Base-by-base conservation (phyloP, 2,888 invertebrate genomes). In the Ectemnius cavifrons region DNA sequence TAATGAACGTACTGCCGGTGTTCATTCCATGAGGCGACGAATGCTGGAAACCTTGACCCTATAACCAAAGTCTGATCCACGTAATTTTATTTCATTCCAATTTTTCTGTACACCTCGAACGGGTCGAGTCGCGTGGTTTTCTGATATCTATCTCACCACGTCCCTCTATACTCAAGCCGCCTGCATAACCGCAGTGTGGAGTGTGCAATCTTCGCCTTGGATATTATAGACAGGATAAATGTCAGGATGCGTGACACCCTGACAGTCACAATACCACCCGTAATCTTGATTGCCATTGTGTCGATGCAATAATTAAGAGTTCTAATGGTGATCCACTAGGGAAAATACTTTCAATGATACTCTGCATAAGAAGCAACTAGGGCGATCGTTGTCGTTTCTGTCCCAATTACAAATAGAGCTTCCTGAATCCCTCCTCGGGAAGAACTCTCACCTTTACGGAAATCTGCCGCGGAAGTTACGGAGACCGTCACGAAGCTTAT, bases 1-100 rank as follows among this genome's bases (percentile, higher is more conserved):
- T 49, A 68, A 71, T 27, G 13, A 52, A 57, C 45, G 65, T 11
- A 59, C 37, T 49, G 66, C 65, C 71, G 56, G 66, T 77, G 77
- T 28, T 60, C 57, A 16, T 45, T 20, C 16, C n/a, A n/a, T 60
- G 16, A 27, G 49, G 56, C 57, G 59, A 66, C 65, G 45, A 13
- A 49, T 57, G 18, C 27, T 56, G 11, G 20, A 45, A 49, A 47
- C 81, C 72, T 78, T 81, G 73, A 83, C 58, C 70, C 14, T 27
- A 68, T 67, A 61, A 67, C 72, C 70, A 27, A 14, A 20, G 52
- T 14, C 27, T 70, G 69, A 79, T 79, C 59, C n/a, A 68, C 59
- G 46, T 75, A 62, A 79, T 79, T 72, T 71, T 11, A 3, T 45
- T 13, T 46, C 59, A 47, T 47, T 27, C 6, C 47, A 65, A 58